Base-by-base conservation (phyloP, 2,888 invertebrate species). In the Folsomia manolachei region DNA sequence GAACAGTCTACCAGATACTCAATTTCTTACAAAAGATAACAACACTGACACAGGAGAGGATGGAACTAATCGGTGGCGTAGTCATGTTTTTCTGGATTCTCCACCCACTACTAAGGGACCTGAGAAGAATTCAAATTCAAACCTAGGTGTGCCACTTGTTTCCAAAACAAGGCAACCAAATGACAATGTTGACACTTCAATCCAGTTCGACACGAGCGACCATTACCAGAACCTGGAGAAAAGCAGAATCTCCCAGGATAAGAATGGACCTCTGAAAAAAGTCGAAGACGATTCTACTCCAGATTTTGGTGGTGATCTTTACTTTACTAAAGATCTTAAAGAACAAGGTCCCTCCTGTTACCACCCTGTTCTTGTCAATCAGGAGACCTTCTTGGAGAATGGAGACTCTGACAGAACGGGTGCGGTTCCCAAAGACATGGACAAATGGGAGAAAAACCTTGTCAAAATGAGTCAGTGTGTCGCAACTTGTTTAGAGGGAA, bases 401-500 rank as follows among this genome's bases (percentile, higher is more conserved):
- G 60, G 23, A 9, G 25, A 63, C 9, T 24, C 2, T n/a, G n/a
- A n/a, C n/a, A 63, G 23, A 24, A 63, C 25, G 24, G 23, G 23
- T 7, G 7, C 63, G 2, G 4, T 63, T 2, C 23, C 2, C 27
- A 19, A 9, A 2, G 65, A 51, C 53, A 71, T 72, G 70, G 72
- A 75, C 72, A 75, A 75, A 72, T 75, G 72, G 74, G 63, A 66
- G 69, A 64, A 69, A 68, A 70, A 51, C 63, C 52, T 72, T 67
- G 74, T 75, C 71, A 68, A 70, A 70, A 70, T 72, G 67, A 75
- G 70, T 70, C 70, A 75, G 67, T 75, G 74, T 72, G 64, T 68
- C 39, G 74, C 72, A 67, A 72, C 69, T 72, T 75, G 74, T 72
- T 65, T 75, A 26, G 65, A 39, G 39, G 39, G 7, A 9, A 14